These are phyloP conservation scores for Trachymyrmex cornetzi DNA, from an alignment of 1,140 invertebrate species.

Conservation along the genomic window DNA sequence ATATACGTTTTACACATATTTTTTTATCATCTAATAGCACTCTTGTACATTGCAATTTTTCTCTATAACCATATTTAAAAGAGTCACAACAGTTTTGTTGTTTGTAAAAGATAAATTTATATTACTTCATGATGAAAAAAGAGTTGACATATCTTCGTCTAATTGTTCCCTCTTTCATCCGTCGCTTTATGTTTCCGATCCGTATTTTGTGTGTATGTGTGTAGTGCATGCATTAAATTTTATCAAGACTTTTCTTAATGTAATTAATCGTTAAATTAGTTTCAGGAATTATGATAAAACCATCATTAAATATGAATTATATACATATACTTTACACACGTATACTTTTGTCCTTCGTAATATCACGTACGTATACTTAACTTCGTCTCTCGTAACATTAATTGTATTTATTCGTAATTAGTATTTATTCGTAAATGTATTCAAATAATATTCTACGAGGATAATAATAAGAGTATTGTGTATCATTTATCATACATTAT, in stretches of 20 bases:
- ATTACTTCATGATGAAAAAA: constrained; percentile 18
- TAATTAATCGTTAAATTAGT: background rate
- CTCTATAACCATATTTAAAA: constrained; percentile 14
- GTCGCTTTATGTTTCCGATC: background rate
- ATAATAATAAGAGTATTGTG: constrained; percentile 8
- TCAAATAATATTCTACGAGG: background rate
- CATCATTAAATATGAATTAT: constrained; percentile 25
- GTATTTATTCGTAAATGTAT: background rate
- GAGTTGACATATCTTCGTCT: background rate
- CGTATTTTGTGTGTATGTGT: background rate
- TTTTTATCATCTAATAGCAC: background rate
- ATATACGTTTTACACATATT: background rate
- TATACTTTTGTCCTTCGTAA: background rate
- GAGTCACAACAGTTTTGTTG: background rate
- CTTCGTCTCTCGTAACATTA: background rate
- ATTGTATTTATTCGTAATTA: constrained; percentile 1
- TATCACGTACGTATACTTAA: background rate
- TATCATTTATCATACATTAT: constrained; percentile 21
- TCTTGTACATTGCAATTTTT: background rate
- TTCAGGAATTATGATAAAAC: background rate
- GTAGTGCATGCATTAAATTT: background rate
- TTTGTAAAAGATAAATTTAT: background rate
- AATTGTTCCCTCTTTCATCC: background rate
- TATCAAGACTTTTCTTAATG: constrained; percentile 15
- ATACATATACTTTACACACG: background rate